Percentiles rank a stretch among this genome's conserved stretches.
Evolutionary conservation across 2,797 vertebrate species (phyloP).

Genomic region (Lateolabrax maculatus): DNA sequence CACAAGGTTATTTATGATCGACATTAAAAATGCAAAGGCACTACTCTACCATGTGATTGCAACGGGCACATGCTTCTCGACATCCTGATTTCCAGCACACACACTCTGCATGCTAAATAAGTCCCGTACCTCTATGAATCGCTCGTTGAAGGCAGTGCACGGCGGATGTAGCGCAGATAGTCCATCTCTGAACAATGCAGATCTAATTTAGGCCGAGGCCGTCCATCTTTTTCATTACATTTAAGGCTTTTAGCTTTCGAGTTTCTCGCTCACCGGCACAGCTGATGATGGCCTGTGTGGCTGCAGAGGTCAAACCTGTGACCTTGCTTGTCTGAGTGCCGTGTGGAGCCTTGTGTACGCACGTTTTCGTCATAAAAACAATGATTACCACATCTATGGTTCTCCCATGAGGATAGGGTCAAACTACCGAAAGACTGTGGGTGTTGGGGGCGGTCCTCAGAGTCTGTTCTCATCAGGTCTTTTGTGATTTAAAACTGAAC

Average conservation of each 20-base stretch:
- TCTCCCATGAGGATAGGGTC: neutral
- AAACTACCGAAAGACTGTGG: neutral
- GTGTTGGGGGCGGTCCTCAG: neutral
- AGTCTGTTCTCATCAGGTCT: neutral
- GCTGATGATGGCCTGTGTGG: neutral
- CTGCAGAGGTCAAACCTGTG: slow-evolving; percentile 23
- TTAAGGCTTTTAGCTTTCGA: neutral
- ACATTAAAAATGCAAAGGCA: slow-evolving; percentile 68
- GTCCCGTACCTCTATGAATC: slow-evolving; percentile 24
- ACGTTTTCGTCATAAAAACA: neutral
- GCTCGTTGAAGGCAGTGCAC: slow-evolving; percentile 28
- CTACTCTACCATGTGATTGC: slow-evolving; percentile 58
- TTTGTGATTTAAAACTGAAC: neutral
- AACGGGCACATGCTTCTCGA: slow-evolving; percentile 48
- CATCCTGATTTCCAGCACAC: slow-evolving; percentile 45
- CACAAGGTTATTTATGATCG: slow-evolving; percentile 63
- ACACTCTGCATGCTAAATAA: slow-evolving; percentile 52
- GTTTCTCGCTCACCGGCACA: neutral
- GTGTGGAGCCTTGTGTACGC: too few relatives aligned
- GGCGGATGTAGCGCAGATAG: slow-evolving; percentile 20
- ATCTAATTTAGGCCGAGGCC: slow-evolving; percentile 55
- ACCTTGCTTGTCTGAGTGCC: slow-evolving; percentile 14
- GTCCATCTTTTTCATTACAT: slow-evolving; percentile 23
- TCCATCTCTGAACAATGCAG: slow-evolving; percentile 42
- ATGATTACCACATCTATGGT: neutral